Conservation (phyloP, 2,888 invertebrate genomes). For the Digitonthophagus gazella region DNA sequence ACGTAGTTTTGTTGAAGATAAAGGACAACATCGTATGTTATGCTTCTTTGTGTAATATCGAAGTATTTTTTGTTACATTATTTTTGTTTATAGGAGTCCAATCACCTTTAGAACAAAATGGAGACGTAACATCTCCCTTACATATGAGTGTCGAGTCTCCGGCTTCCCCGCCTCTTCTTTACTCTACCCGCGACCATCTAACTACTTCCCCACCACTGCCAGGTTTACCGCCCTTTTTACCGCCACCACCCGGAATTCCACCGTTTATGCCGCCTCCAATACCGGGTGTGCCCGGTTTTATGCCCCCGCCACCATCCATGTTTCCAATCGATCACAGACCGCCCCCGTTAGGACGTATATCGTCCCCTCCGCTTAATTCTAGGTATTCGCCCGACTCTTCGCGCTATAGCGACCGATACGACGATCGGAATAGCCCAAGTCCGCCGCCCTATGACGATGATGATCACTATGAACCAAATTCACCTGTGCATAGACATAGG, state of each 20-base stretch:
- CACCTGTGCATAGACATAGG: slow-evolving; percentile 38
- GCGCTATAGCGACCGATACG: slow-evolving; percentile 48
- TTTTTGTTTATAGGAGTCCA: slow-evolving; percentile 52
- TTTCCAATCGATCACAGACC: slow-evolving; percentile 56
- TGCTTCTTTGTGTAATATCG: too few species aligned
- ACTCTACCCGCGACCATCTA: slow-evolving; percentile 44
- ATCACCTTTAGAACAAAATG: slow-evolving; percentile 57
- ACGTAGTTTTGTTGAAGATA: slow-evolving; percentile 53
- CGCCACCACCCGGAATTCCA: slow-evolving; percentile 66
- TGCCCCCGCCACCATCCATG: slow-evolving; percentile 51
- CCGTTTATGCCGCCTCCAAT: slow-evolving; percentile 63
- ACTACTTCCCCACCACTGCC: slow-evolving; percentile 52
- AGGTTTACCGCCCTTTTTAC: slow-evolving; percentile 60
- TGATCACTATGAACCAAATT: slow-evolving; percentile 42
- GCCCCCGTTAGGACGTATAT: slow-evolving; percentile 57
- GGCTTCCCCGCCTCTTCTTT: slow-evolving; percentile 51
- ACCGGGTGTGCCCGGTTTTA: slow-evolving; percentile 47
- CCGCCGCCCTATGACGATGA: slow-evolving; percentile 61
- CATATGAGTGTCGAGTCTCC: slow-evolving; percentile 51
- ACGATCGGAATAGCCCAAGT: slow-evolving; percentile 63
- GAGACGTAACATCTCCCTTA: slow-evolving; percentile 52
- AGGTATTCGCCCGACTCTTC: slow-evolving; percentile 57
- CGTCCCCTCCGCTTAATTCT: slow-evolving; percentile 54
- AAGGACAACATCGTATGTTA: slow-evolving; percentile 55
- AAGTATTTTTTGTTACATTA: slow-evolving; percentile 20